Base-by-base conservation (phyloP, 2,797 vertebrate species). In the Tapera naevia region DNA sequence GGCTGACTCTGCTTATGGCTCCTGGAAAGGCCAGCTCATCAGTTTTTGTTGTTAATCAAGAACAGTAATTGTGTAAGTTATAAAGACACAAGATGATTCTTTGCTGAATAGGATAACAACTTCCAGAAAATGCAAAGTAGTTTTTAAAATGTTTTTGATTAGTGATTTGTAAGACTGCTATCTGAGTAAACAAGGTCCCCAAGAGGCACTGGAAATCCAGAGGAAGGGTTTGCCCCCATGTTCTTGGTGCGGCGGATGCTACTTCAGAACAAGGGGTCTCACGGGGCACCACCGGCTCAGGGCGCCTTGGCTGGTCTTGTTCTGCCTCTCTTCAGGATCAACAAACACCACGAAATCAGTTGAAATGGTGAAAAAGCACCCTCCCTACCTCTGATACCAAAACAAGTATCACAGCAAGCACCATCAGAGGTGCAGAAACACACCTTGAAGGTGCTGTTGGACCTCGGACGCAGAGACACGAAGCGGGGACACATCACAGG, bases 31-130 rank as follows among this genome's bases (percentile, higher is more conserved):
- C 97, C 96, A 98, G 87, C 97, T 98, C 97, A 98, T 98, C 97
- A 98, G 91, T 97, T 98, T 97, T 97, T 95, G 96, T 92, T 97
- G 96, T 97, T 98, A 97, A 98, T 98, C 98, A 98, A 97, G 97
- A 97, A 93, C 94, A 96, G 95, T 98, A 98, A 97, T 97, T 96
- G 97, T 98, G 72, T 88, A 74, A 97, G 94, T 96, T 97, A 96
- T 84, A 94, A 97, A 97, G 96, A 92, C 76, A 93, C 89, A 73
- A 93, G 95, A 96, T 61, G 67, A 95, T 95, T 94, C 96, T 97
- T 97, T 97, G 97, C 96, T 97, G 96, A 98, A 97, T 93, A 97
- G 94, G 91, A 97, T 96, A 97, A 96, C 95, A 96, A 96, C 91
- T 96, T 90, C 89, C 79, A 91, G 96, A 92, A 97, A 97, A 97